Base-by-base conservation (phyloP, 2,797 vertebrate genomes). In the Manis crassicaudata region DNA sequence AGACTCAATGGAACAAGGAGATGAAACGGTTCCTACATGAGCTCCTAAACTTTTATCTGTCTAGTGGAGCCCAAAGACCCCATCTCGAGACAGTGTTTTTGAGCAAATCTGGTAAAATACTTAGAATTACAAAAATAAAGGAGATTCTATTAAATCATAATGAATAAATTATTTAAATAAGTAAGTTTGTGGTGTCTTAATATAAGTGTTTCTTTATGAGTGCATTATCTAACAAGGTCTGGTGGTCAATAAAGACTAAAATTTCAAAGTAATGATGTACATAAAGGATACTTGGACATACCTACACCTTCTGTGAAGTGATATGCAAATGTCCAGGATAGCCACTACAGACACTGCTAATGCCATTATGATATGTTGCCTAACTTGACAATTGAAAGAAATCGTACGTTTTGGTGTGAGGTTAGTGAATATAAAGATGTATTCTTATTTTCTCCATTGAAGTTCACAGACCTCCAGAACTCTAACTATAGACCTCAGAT, bases 71-170 rank as follows among this genome's bases (percentile, higher is more conserved):
- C 54, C 16, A 35, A 86, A 37, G 63, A 37, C 70, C 9, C 11
- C 23, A 68, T 70, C 62, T 82, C 43, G 16, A 90, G 17, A 85
- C 43, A 72, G 46, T 58, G 7, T 20, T 67, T 85, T 90, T 23
- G 77, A 81, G 29, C 10, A 4, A 81, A 79, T 82, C 76, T 62
- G 5, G 54, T 62, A 76, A 65, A 63, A 77, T 79, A 60, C 25
- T 88, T 88, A 73, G 3, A 89, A 88, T 94, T 85, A 56, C 7
- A 68, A 93, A 91, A 82, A 37, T 46, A 46, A 79, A 79, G 10
- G 2, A 4, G 70, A 54, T 40, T 68, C 32, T 32, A 65, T 32
- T 65, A 60, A 88, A 95, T 87, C 52, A 20, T 14, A 40, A 43
- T 46, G 25, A 82, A 81, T 76, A 88, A 90, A 54, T 21, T 50